Conservation (phyloP, 2,113 vertebrate species). For the Abramis brama region DNA sequence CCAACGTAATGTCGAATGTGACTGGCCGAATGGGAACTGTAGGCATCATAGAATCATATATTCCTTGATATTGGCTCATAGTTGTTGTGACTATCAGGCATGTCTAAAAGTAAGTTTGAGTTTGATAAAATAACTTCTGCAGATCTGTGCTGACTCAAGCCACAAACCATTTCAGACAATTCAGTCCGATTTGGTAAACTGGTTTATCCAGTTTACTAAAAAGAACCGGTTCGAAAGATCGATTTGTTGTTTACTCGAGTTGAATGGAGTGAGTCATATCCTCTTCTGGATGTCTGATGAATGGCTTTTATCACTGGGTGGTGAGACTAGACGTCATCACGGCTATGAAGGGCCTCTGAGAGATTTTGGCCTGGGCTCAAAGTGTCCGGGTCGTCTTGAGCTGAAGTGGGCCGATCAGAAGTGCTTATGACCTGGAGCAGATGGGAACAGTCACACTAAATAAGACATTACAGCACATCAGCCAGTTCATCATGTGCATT, state of each 20-base stretch:
- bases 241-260: no score
- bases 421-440: constrained; percentile 15
- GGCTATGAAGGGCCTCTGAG: constrained; percentile 13
- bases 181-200: neutral
- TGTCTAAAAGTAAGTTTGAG: no score
- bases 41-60: no score
- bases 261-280: neutral
- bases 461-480: constrained; percentile 31
- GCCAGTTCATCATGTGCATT: constrained; percentile 8
- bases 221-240: no score
- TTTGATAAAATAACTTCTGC: no score
- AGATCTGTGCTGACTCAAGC: no score
- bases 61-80: no score
- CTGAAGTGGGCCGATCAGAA: constrained; percentile 7
- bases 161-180: neutral
- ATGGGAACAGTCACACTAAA: constrained; percentile 33
- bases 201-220: no score
- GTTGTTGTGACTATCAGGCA: no score
- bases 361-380: constrained; percentile 24
- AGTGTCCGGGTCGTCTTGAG: neutral
- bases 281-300: neutral
- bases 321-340: constrained; percentile 11
- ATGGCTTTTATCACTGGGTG: constrained; percentile 12
- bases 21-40: no score
- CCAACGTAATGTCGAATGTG: no score